Evolutionary conservation across 2,888 invertebrate species (phyloP).

Genomic region (Eutolmus rufibarbis): DNA sequence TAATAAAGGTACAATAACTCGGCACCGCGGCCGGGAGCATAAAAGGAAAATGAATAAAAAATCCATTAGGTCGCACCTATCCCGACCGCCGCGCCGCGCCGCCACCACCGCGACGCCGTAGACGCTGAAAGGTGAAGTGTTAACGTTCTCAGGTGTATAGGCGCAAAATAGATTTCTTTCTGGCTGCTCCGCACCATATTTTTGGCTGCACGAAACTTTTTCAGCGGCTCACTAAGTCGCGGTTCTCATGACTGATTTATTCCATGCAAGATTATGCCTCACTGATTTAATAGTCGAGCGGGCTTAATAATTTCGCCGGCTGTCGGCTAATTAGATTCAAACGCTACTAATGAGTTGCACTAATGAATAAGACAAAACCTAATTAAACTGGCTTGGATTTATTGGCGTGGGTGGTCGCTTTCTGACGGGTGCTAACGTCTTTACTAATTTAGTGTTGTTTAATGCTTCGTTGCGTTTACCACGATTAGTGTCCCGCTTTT

Average conservation of each 20-base stretch:
- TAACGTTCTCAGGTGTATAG: conserved; percentile 23
- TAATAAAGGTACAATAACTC: conserved; percentile 15
- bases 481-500: neutral
- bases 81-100: neutral
- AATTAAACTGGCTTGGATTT: conserved; percentile 4
- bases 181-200: neutral
- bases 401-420: neutral
- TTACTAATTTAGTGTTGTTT: neutral
- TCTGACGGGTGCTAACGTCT: neutral
- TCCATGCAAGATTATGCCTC: conserved; percentile 30
- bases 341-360: neutral
- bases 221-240: neutral
- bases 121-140: conserved; percentile 31
- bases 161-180: conserved; percentile 15
- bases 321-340: conserved; percentile 30
- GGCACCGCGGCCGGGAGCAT: neutral
- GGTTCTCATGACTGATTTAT: conserved; percentile 25
- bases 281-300: conserved; percentile 1
- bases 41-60: conserved; percentile 17
- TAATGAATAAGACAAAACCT: conserved; percentile 18
- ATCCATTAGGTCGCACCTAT: conserved; percentile 34
- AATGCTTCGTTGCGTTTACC: neutral
- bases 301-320: neutral
- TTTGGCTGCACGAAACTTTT: conserved; percentile 28
- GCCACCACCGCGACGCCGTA: neutral